Base-by-base conservation (phyloP, 2,888 invertebrate genomes). In the Hemicrepidius hirtus region DNA sequence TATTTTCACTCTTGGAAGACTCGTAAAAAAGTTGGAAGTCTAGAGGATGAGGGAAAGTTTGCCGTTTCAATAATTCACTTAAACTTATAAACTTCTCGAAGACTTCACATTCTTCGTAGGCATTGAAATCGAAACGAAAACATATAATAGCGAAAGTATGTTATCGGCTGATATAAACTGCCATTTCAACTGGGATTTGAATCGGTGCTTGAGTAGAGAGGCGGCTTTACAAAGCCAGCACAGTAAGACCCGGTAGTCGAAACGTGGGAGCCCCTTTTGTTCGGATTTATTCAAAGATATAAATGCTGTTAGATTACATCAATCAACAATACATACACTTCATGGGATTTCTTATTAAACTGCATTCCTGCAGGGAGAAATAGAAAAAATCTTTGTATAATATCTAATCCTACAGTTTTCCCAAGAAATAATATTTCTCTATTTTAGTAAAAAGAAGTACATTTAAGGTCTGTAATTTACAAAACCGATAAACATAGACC, bases 201-300 rank as follows among this genome's bases (percentile, higher is more conserved):
- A 77, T 77, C 76, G 77, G 77, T 75, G 68, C 77, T 77, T 73
- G 77, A 77, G 77, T 73, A 72, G 77, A 76, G 77, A 79, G 78
- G 77, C 78, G 78, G 79, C 75, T 76, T 74, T 75, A 79, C 79
- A 78, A 78, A 78, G 76, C 75, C 74, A 67, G 59, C 64, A 28
- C 68, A 71, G 73, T 74, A 75, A 77, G 74, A 78, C 74, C 77
- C 77, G 74, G 76, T 71, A 76, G 76, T 77, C 66, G 75, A 73
- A 78, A 78, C 79, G 79, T 79, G 79, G 79, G 79, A 79, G 78
- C 79, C 75, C 63, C 76, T 75, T 75, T 77, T 79, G 77, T 78
- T 75, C 75, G 71, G 76, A 72, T 76, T 77, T 78, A 78, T 75
- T 78, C 78, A 76, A 63, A 77, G 78, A 74, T 76, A 75, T 77